Base-by-base conservation (phyloP, 2,113 vertebrate species). In the Calypte anna region DNA sequence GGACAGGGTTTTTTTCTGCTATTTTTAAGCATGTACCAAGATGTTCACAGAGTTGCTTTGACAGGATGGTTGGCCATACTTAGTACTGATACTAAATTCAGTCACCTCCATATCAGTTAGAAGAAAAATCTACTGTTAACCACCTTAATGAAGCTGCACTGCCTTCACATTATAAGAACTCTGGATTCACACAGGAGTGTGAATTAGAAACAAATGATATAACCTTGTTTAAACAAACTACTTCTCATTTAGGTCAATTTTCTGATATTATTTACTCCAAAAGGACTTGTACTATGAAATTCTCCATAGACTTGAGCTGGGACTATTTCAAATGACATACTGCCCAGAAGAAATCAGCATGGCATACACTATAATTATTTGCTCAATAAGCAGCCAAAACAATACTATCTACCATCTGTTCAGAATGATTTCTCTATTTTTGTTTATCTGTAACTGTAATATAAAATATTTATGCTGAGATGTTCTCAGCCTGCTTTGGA, bases 401-500 rank as follows among this genome's bases (percentile, higher is more conserved):
- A 68, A 72, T 77, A 64, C n/a, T 33, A 84, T 92, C 68, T 92
- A 57, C 38, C 38, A 93, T 53, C 86, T 61, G 12, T 10, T 13
- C 50, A 84, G 30, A 93, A 92, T 10, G 7, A 54, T 74, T 84
- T 59, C 8, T 83, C 40, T 64, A 21, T 38, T 93, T 91, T 81
- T 86, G 17, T 67, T 84, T 64, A 89, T 61, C 28, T 62, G 55
- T 83, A 90, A 59, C 15, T 19, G 22, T 43, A 50, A 48, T 54
- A 53, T 50, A 75, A 81, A 91, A 78, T 72, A 81, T 72, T 92
- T 88, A 61, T 64, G 63, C 22, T 53, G 58, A 75, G 57, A 68
- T 64, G 19, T 23, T 92, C 69, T 86, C 64, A 84, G 61, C 8
- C 43, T 79, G 33, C 44, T 93, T 43, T 82, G 57, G 61, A 57